Evolutionary conservation across 2,888 invertebrate genomes (phyloP).

Genomic region (Pyrrhosoma nymphula): DNA sequence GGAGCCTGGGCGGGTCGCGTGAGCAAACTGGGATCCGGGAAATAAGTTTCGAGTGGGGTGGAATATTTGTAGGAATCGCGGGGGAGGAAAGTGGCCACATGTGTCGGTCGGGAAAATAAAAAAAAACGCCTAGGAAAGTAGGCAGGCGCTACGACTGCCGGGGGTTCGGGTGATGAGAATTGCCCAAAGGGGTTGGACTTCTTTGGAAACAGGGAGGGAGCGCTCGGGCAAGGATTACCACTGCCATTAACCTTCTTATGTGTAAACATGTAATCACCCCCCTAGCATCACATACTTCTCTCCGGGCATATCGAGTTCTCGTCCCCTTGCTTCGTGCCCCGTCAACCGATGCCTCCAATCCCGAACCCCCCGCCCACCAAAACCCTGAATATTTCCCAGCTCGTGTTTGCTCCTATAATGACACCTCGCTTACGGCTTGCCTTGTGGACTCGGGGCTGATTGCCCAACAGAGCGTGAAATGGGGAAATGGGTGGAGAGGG

Average conservation of each 20-base stretch:
- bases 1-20: not conserved
- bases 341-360: not conserved
- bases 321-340: not conserved
- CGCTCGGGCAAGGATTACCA: not conserved
- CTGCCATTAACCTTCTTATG: constrained; percentile 13
- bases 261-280: not conserved
- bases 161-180: not conserved
- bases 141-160: not conserved
- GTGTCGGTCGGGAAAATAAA: not conserved
- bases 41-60: not conserved
- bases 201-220: not conserved
- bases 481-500: not conserved
- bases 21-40: not conserved
- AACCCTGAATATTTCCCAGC: not conserved
- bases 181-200: not conserved
- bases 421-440: constrained; percentile 17
- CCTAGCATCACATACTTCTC: not conserved
- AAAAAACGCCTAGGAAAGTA: not conserved
- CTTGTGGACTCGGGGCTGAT: constrained; percentile 16
- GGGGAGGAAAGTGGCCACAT: not conserved
- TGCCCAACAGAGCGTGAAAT: not conserved
- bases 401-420: constrained; percentile 23
- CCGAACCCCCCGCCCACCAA: no score
- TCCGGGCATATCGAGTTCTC: not conserved
- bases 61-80: not conserved